Evolutionary conservation across 2,797 vertebrate species (phyloP), one percentile per base, ranked within the genome.

Genomic region (Molossus alvarezi): DNA sequence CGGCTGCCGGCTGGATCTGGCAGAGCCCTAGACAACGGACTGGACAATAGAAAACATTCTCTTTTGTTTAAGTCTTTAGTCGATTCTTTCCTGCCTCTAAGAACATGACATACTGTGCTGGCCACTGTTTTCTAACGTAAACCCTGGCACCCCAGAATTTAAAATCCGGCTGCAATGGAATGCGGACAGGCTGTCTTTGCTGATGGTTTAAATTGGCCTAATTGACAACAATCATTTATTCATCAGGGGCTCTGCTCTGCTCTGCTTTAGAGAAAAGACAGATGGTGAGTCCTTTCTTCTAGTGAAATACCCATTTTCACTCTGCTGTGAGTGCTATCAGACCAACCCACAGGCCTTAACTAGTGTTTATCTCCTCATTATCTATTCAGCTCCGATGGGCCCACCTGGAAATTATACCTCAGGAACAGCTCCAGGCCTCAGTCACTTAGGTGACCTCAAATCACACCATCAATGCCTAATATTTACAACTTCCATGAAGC

Each of bases 211-310:
- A 98, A 97, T 95, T 58, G 83, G n/a, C 41, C 1, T 72, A 94
- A 97, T 21, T 91, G 92, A 97, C 90, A 96, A n/a, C 21, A 53
- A 95, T 71, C 94, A 83, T 48, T 69, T 33, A 9, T 71, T 97
- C 97, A 98, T 75, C 91, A 69, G 94, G 95, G 82, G 13, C 72
- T 94, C 90, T 82, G n/a, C 58, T 97, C 73, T 58, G 88, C 92
- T 92, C 84, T 94, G 95, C 90, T 97, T 96, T 89, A 62, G 53
- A 95, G 27, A 25, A 7, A 20, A 95, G 37, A 88, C 29, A 88
- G 88, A 62, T 7, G 1, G 60, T 37, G 13, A 27, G 33, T 88
- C 91, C 72, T 71, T 94, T 96, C 83, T 94, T 88, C 89, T 95
- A 90, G 77, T 76, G 91, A 98, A 65, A 96, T 71, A 91, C 45